These are phyloP conservation scores for Choloepus hoffmanni DNA, from an alignment of 2,113 vertebrate genomes.

Conservation along the genomic window DNA sequence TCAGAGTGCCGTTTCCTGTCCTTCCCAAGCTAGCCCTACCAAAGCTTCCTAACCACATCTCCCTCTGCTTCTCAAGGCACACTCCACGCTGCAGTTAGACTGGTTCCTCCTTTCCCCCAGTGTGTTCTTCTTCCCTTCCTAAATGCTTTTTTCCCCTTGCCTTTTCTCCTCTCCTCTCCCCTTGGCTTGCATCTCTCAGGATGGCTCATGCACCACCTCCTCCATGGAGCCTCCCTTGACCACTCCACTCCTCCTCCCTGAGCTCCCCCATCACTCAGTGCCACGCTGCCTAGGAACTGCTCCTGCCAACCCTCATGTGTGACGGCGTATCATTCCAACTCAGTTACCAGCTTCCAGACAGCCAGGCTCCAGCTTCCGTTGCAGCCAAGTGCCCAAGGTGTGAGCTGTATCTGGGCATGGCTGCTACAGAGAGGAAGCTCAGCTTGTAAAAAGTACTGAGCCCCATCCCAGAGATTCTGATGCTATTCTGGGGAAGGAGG, in stretches of 20 bases:
- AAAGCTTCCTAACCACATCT: not conserved
- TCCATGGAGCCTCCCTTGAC: slow-evolving; percentile 33
- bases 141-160: not conserved
- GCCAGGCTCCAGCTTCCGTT: not conserved
- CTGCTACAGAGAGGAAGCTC: not conserved
- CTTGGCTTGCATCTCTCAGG: not conserved
- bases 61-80: not conserved
- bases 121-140: too few relatives aligned
- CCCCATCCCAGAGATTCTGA: not conserved
- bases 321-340: not conserved
- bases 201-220: not conserved
- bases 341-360: not conserved
- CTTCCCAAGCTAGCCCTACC: not conserved
- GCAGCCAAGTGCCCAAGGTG: not conserved
- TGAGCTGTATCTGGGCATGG: not conserved
- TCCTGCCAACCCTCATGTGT: not conserved
- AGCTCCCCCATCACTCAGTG: not conserved
- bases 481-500: not conserved
- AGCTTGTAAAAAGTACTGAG: not conserved
- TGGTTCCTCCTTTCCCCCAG: too few relatives aligned
- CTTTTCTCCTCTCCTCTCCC: not conserved
- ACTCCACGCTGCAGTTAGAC: not conserved
- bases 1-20: slow-evolving; percentile 39
- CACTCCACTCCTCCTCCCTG: too few relatives aligned
- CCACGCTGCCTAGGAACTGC: not conserved